Base-by-base conservation (phyloP, 2,888 invertebrate species). In the Liopterus haemorrhoidalis region DNA sequence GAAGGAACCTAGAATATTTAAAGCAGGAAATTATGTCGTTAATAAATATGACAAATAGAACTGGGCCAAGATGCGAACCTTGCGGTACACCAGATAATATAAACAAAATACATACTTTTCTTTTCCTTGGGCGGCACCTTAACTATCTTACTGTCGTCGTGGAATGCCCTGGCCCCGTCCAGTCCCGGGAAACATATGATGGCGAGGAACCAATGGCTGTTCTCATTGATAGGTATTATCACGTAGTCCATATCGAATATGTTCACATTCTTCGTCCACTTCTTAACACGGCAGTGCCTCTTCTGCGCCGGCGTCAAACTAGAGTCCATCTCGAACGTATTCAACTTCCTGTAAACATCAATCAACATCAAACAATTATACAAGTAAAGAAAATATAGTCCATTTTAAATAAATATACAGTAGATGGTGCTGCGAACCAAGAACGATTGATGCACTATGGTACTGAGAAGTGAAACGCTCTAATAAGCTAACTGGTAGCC, bases 181-280 rank as follows among this genome's bases (percentile, higher is more conserved):
- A 91, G 70, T 40, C 85, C 84, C 31, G 97, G 95, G 66, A 85
- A 96, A 66, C 96, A 97, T 43, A 99, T 88, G 36, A 97, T 90
- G 2, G 94, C 95, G 56, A 99, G 76, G 70, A 92, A 96, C 97
- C 97, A 97, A 72, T 97, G 97, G 32, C 87, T 92, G 74, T 91
- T 89, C 71, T 97, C 95, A 72, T 97, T 96, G 42, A 99, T 94
- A 52, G 99, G 99, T 65, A 99, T 85, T 53, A 99, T 81, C 49
- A 99, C 80, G 66, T 85, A 97, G 67, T 97, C 96, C 73, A 96
- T 97, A 35, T 87, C 82, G 69, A 99, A 99, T 40, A 99, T 78
- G 68, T 99, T 92, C 0, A 96, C 90, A 69, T 88, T 84, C 64
- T 94, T 92, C 0, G 97, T 97, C 97, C 99, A 99, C 15, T 85